A percentile compares a stretch with the other conserved stretches of the same genome.
phyloP scores from a whole-genome alignment of 1,140 invertebrate genomes.

The Anastrepha ludens region DNA sequence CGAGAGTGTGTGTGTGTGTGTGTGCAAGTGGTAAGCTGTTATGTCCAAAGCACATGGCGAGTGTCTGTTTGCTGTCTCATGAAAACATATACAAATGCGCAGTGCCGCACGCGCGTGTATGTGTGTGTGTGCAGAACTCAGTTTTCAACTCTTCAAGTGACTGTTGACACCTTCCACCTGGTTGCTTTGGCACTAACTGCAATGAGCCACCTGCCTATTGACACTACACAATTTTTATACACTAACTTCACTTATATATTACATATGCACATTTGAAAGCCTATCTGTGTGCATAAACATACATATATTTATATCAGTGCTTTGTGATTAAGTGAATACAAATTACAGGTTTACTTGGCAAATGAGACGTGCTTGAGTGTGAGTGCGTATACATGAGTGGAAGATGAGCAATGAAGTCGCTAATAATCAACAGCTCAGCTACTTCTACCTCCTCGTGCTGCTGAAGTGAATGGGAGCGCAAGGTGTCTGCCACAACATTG shows the following conservation, averaged over 20 bases:
- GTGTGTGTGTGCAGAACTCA: background rate
- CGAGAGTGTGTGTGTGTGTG: background rate
- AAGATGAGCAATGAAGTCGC: constrained; percentile 13
- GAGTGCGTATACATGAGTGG: background rate
- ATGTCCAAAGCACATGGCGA: constrained; percentile 23
- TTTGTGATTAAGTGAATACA: constrained; percentile 2
- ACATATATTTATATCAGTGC: background rate
- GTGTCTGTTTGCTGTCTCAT: constrained; percentile 27
- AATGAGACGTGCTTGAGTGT: constrained; percentile 21
- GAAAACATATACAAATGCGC: background rate
- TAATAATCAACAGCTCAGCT: background rate
- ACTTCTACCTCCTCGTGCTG: no score
- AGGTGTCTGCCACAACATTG: background rate
- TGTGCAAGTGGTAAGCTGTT: background rate
- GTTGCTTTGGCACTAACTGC: background rate
- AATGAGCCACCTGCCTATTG: background rate
- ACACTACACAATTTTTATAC: constrained; percentile 5
- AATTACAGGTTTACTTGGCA: constrained; percentile 8
- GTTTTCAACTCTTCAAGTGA: background rate
- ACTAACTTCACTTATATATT: background rate
- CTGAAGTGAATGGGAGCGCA: no score
- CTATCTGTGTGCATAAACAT: background rate
- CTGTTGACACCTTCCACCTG: constrained; percentile 19
- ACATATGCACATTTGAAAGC: background rate
- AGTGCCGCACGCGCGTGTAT: no score